A percentile compares a stretch with the other conserved stretches of the same genome.
Evolutionary conservation across 2,797 vertebrate species (phyloP).

Genomic region (Sebastes baramenuke): DNA sequence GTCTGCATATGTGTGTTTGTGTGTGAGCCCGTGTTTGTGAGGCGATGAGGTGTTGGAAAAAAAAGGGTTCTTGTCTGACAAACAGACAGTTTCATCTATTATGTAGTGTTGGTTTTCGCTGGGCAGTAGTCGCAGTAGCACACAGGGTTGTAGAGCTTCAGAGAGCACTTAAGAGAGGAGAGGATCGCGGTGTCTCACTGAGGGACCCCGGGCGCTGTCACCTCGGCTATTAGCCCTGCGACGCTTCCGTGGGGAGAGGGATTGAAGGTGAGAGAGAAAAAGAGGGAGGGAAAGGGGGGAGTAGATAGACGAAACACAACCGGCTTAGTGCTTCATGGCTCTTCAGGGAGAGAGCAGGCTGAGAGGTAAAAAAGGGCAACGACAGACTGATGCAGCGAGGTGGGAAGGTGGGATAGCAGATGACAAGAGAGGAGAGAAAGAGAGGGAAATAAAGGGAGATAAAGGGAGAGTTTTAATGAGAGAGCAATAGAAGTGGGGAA

Average conservation of each 20-base stretch:
- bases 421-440: constrained; percentile 26
- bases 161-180: constrained; percentile 71
- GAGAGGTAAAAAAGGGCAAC: constrained; percentile 32
- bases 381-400: constrained; percentile 24
- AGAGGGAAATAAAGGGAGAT: not conserved
- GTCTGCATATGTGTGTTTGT: constrained; percentile 17
- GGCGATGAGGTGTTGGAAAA: constrained; percentile 39
- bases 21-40: constrained; percentile 26
- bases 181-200: constrained; percentile 46
- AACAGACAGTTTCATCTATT: constrained; percentile 71
- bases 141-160: constrained; percentile 35
- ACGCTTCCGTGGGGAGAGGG: constrained; percentile 32
- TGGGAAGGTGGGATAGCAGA: constrained; percentile 32
- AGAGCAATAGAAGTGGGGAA: not conserved
- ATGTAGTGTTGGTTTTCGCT: constrained; percentile 64
- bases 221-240: constrained; percentile 63
- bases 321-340: constrained; percentile 35
- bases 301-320: constrained; percentile 18
- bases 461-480: constrained; percentile 10
- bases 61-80: constrained; percentile 53
- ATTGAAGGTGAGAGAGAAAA: constrained; percentile 54
- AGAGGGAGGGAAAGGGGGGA: not conserved
- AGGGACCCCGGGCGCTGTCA: constrained; percentile 58
- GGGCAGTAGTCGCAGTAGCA: constrained; percentile 25
- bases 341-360: constrained; percentile 25